phyloP scores from a whole-genome alignment of 2,888 invertebrate species.

The Nemapogon koenigi region DNA sequence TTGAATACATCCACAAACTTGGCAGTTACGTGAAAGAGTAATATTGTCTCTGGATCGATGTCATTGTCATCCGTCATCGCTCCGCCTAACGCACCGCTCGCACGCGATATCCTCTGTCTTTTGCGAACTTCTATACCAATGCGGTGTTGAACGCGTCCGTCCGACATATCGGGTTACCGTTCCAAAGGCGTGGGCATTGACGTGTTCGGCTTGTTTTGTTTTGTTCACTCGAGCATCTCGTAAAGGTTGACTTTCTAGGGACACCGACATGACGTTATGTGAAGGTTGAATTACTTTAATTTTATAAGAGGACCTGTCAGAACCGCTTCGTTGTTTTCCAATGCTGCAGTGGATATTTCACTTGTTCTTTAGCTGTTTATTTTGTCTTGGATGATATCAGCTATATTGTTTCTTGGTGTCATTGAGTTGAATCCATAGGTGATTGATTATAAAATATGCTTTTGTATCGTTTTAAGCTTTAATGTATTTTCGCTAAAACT shows the following conservation, averaged over 20 bases:
- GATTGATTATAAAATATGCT: too few relatives aligned
- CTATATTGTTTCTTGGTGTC: slow-evolving; percentile 15
- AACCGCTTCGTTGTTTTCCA: slow-evolving; percentile 24
- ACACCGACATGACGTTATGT: slow-evolving; percentile 46
- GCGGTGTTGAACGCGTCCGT: slow-evolving; percentile 59
- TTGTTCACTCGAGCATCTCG: slow-evolving; percentile 49
- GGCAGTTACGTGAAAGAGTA: slow-evolving; percentile 3
- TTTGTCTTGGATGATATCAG: slow-evolving; percentile 19
- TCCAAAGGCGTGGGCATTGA: slow-evolving; percentile 63
- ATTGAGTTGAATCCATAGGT: too few relatives aligned
- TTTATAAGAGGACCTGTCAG: slow-evolving; percentile 44
- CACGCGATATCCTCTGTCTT: slow-evolving; percentile 25
- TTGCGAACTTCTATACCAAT: slow-evolving; percentile 9
- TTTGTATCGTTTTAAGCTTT: too few relatives aligned
- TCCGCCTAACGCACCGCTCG: slow-evolving; percentile 28
- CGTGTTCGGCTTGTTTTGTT: slow-evolving; percentile 59
- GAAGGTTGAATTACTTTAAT: slow-evolving; percentile 43
- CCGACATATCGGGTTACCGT: slow-evolving; percentile 57
- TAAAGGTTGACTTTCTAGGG: slow-evolving; percentile 57
- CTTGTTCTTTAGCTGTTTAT: slow-evolving; percentile 1
- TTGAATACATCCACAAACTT: not conserved
- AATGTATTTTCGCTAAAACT: not conserved
- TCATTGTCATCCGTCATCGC: slow-evolving; percentile 23
- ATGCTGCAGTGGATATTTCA: slow-evolving; percentile 20
- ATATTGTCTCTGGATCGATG: slow-evolving; percentile 2